Conservation (phyloP, 2,113 vertebrate species). For the Neopipo cinnamomea region DNA sequence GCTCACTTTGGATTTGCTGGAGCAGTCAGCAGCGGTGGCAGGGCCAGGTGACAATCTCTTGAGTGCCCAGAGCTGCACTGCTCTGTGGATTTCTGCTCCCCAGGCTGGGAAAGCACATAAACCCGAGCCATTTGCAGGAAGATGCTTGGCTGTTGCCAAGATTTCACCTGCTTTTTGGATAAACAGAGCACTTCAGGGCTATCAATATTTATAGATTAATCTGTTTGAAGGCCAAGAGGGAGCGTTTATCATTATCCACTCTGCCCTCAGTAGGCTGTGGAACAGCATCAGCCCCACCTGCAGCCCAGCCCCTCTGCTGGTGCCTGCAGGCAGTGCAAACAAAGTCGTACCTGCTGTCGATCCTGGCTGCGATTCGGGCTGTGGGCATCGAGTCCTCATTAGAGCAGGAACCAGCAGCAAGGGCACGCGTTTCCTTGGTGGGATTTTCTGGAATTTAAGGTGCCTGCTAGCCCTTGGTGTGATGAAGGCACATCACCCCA, state of each 20-base stretch:
- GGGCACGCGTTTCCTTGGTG: not conserved
- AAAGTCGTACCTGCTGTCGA: accelerated
- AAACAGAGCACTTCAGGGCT: slow-evolving; percentile 25
- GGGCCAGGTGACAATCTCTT: not conserved
- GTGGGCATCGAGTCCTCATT: not conserved
- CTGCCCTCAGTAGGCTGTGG: not conserved
- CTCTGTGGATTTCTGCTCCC: not conserved
- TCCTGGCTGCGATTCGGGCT: accelerated
- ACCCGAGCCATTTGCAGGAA: not conserved
- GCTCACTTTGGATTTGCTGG: not conserved
- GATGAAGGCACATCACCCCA: not conserved
- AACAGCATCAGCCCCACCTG: not conserved
- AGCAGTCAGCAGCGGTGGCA: not conserved
- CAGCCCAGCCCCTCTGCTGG: not conserved
- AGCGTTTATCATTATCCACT: not conserved
- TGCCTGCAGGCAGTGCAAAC: not conserved
- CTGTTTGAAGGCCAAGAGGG: slow-evolving; percentile 25
- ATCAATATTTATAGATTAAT: slow-evolving; percentile 52
- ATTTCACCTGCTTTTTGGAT: slow-evolving; percentile 5
- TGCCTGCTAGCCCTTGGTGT: not conserved
- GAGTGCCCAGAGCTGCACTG: not conserved
- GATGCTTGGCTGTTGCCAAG: not conserved
- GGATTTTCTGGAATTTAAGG: not conserved
- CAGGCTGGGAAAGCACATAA: not conserved
- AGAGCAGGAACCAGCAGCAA: not conserved